Base-by-base conservation (phyloP, 2,888 invertebrate genomes). In the Theretra japonica region DNA sequence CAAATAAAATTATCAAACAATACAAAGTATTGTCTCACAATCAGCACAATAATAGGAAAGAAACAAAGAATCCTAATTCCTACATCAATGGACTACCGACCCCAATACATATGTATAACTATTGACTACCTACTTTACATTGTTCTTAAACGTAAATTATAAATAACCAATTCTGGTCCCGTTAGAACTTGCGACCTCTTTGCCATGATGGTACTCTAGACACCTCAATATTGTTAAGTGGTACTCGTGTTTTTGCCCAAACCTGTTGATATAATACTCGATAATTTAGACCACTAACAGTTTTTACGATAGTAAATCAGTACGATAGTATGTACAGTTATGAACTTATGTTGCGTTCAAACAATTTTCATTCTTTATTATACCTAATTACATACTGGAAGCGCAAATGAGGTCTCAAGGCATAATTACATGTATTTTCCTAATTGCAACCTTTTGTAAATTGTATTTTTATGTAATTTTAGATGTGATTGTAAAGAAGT, bases 131-230 rank as follows among this genome's bases (percentile, higher is more conserved):
- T 41, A 41, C 19, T 19, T 41, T 41, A 41, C 33, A 62, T 62
- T 62, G 33, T 62, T 21, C 62, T 41, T n/a, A 33, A 7, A 4
- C 8, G 17, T 41, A 62, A 21, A 65, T 48, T 23, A 60, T 41
- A 62, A 21, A 65, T 48, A 48, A 60, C 59, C 21, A 68, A 73
- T 68, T 70, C 68, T 58, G 17, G 72, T 77, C 65, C 78, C 78
- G 78, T 74, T 78, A 71, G 5, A 69, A 30, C 62, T 70, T 23
- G 33, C 70, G n/a, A 74, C 71, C 76, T 65, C 65, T 65, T 53
- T 53, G 33, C 4, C 23, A 17, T 65, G 23, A 48, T 65, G 17
- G 23, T 65, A 21, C 48, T 65, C 23, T 17, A 65, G 23, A 65
- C 65, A 48, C 21, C 62, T 33, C 41, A 30, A 62, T 33, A 7